phyloP scores from a whole-genome alignment of 2,113 vertebrate species.

The Podarcis muralis region DNA sequence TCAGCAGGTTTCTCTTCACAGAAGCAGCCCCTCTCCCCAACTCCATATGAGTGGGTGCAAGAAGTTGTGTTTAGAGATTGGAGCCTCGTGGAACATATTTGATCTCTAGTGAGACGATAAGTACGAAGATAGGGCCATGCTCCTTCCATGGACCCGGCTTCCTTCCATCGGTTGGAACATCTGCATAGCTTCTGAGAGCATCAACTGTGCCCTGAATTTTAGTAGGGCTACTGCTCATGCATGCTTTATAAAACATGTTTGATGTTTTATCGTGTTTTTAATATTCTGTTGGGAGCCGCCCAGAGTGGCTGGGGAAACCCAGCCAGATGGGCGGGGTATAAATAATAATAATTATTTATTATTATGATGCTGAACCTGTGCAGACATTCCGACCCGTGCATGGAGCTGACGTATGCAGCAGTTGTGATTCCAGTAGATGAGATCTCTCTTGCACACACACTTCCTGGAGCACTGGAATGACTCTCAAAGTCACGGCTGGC shows the following conservation, averaged over 20 bases:
- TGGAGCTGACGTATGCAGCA: not conserved
- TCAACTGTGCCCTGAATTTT: too few relatives aligned
- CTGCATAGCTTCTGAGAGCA: not conserved
- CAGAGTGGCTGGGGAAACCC: too few relatives aligned
- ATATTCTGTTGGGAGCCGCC: too few relatives aligned
- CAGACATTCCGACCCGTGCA: not conserved
- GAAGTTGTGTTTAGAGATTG: not conserved
- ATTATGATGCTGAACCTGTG: too few relatives aligned
- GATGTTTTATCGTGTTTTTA: too few relatives aligned
- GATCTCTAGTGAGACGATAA: not conserved
- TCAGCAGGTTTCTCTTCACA: not conserved
- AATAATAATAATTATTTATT: too few relatives aligned
- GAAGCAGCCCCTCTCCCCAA: not conserved
- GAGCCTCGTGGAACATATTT: not conserved
- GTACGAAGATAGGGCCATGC: too few relatives aligned
- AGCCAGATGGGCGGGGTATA: not conserved
- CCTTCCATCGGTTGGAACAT: not conserved
- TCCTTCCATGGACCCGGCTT: not conserved
- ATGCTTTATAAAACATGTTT: not conserved
- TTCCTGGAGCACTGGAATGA: too few relatives aligned
- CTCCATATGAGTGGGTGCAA: not conserved
- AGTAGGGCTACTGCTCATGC: not conserved
- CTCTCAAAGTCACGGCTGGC: not conserved
- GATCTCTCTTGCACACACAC: not conserved
- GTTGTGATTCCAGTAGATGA: not conserved